Evolutionary conservation across 1,140 invertebrate genomes (phyloP).

Genomic region (Dreissena polymorpha): DNA sequence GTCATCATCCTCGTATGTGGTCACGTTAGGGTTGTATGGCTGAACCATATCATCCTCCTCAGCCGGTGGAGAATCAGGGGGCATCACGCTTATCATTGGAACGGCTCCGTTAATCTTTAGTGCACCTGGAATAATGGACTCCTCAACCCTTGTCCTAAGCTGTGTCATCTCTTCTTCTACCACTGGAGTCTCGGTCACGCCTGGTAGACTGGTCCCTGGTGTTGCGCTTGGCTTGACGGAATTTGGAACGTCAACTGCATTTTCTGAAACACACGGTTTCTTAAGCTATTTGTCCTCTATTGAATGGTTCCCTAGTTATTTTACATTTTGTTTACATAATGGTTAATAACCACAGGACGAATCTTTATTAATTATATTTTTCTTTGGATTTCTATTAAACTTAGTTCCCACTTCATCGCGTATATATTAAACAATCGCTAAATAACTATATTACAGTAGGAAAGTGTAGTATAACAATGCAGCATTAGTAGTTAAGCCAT

Average conservation of each 20-base stretch:
- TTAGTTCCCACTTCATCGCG: too few species aligned
- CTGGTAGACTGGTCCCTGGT: not conserved
- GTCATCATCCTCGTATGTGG: conserved; percentile 61
- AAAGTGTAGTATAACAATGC: too few species aligned
- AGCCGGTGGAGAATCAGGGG: conserved; percentile 2
- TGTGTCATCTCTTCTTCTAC: conserved; percentile 54
- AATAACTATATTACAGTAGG: too few species aligned
- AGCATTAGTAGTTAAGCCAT: too few species aligned
- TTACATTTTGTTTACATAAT: too few species aligned
- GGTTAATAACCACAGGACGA: too few species aligned
- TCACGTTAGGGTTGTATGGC: conserved; percentile 71
- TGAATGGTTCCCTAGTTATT: too few species aligned
- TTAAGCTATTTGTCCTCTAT: not conserved
- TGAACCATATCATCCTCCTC: conserved; percentile 44
- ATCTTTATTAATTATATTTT: too few species aligned
- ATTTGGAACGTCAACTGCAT: conserved; percentile 64
- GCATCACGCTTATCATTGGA: conserved; percentile 46
- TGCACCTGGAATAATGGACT: conserved; percentile 13
- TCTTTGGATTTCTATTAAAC: too few species aligned
- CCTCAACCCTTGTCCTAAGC: conserved; percentile 31
- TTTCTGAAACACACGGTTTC: conserved; percentile 61
- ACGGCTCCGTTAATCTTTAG: conserved; percentile 59
- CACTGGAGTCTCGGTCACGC: conserved; percentile 54
- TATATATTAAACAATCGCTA: too few species aligned
- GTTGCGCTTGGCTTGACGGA: not conserved